phyloP scores from a whole-genome alignment of 2,888 invertebrate species.

The Criorhina ranunculi region DNA sequence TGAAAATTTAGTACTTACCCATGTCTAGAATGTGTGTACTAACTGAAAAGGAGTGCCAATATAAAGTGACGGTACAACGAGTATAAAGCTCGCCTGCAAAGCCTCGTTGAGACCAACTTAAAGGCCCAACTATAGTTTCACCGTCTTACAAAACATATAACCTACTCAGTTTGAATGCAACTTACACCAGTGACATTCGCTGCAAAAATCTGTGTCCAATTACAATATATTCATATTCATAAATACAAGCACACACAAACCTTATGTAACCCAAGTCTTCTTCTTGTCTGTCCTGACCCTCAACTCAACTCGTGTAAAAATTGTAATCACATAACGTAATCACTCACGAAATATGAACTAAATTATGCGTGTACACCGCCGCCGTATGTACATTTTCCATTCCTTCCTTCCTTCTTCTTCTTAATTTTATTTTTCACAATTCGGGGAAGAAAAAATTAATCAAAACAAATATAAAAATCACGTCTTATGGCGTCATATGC shows the following conservation, averaged over 20 bases:
- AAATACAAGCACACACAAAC: slow-evolving; percentile 38
- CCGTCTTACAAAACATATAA: no score
- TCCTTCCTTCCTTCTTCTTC: not conserved
- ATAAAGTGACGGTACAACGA: no score
- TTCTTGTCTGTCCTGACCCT: slow-evolving; percentile 53
- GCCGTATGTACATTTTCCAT: not conserved
- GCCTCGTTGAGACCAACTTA: no score
- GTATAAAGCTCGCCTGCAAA: no score
- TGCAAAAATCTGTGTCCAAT: not conserved
- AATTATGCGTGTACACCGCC: slow-evolving; percentile 7
- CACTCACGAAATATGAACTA: slow-evolving; percentile 21
- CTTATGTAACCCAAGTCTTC: slow-evolving; percentile 25
- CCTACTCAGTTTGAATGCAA: no score
- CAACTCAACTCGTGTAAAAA: slow-evolving; percentile 55
- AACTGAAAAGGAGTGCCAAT: no score
- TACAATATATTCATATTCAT: slow-evolving; percentile 27
- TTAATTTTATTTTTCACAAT: slow-evolving; percentile 3
- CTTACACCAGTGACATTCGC: slow-evolving; percentile 1
- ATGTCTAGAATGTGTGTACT: no score
- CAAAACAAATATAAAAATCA: slow-evolving; percentile 54
- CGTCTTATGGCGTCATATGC: slow-evolving; percentile 54
- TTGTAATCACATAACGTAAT: slow-evolving; percentile 54
- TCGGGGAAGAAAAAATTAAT: slow-evolving; percentile 37
- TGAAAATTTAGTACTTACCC: no score
- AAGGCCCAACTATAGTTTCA: no score